Percentiles rank a stretch among this genome's conserved stretches.
Evolutionary conservation across 2,888 invertebrate genomes (phyloP).

Genomic region (Lissonota sp.): DNA sequence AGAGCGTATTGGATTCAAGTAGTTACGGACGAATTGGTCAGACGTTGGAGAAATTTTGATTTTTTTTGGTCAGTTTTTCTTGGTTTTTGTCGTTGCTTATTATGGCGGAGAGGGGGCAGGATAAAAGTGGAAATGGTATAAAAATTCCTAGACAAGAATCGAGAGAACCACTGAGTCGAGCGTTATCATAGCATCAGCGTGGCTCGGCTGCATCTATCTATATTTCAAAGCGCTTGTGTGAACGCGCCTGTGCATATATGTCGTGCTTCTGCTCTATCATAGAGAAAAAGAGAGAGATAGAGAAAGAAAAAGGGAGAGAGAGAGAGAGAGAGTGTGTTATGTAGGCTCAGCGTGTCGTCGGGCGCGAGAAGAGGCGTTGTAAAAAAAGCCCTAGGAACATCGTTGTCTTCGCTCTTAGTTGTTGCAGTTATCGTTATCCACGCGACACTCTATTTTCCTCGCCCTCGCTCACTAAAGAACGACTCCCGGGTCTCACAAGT

Average conservation of each 20-base stretch:
- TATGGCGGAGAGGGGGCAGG: not conserved
- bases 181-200: conserved; percentile 76
- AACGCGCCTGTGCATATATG: conserved; percentile 42
- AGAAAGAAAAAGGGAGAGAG: too few species aligned
- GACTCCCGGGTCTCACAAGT: too few species aligned
- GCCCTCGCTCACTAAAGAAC: too few species aligned
- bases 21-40: conserved; percentile 10
- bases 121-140: not conserved
- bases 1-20: not conserved
- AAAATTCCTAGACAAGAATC: conserved; percentile 35
- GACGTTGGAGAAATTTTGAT: not conserved
- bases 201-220: conserved; percentile 73
- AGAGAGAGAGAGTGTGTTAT: conserved; percentile 41
- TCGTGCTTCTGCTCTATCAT: not conserved
- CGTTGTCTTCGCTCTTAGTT: not conserved
- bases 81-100: too few species aligned
- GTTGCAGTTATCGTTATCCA: too few species aligned
- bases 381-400: conserved; percentile 7
- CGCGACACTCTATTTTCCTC: conserved; percentile 17
- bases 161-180: conserved; percentile 72
- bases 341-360: conserved; percentile 48
- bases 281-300: too few species aligned
- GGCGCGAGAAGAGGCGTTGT: conserved; percentile 25
- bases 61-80: too few species aligned
- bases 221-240: conserved; percentile 72